These are phyloP conservation scores for Lacerta agilis DNA, from an alignment of 2,797 vertebrate genomes.

Conservation along the genomic window DNA sequence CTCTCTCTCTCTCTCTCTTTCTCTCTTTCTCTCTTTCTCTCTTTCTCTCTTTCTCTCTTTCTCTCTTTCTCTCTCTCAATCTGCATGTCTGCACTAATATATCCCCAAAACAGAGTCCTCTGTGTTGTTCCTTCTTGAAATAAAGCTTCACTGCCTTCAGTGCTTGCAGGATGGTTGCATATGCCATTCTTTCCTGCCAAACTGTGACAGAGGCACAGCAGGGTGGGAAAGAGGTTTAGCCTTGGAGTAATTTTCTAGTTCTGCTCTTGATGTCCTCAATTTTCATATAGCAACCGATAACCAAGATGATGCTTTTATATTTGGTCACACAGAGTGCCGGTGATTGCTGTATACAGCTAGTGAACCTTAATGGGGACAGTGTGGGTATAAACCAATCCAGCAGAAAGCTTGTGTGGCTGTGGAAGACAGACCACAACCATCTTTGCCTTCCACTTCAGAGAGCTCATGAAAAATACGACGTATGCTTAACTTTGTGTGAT, in stretches of 20 bases:
- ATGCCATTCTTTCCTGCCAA: slow-evolving; percentile 27
- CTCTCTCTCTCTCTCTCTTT: slow-evolving; percentile 1
- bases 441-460: slow-evolving; percentile 18
- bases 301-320: slow-evolving; percentile 24
- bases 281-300: slow-evolving; percentile 36
- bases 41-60: too few relatives aligned
- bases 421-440: neutral
- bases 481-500: neutral
- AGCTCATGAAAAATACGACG: neutral
- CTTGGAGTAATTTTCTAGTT: slow-evolving; percentile 31
- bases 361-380: slow-evolving; percentile 15
- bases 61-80: slow-evolving; percentile 1
- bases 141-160: slow-evolving; percentile 27
- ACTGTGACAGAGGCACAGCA: slow-evolving; percentile 20
- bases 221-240: neutral
- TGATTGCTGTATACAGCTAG: slow-evolving; percentile 15
- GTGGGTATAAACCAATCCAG: slow-evolving; percentile 12
- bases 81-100: slow-evolving; percentile 18
- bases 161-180: slow-evolving; percentile 7
- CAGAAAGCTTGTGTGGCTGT: neutral
- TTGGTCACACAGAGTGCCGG: slow-evolving; percentile 2
- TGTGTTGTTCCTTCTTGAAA: slow-evolving; percentile 19
- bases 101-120: slow-evolving; percentile 11
- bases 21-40: neutral
- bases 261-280: slow-evolving; percentile 26